These are phyloP conservation scores for Lithophane semibrunnea DNA, from an alignment of 2,888 invertebrate species.

Conservation along the genomic window DNA sequence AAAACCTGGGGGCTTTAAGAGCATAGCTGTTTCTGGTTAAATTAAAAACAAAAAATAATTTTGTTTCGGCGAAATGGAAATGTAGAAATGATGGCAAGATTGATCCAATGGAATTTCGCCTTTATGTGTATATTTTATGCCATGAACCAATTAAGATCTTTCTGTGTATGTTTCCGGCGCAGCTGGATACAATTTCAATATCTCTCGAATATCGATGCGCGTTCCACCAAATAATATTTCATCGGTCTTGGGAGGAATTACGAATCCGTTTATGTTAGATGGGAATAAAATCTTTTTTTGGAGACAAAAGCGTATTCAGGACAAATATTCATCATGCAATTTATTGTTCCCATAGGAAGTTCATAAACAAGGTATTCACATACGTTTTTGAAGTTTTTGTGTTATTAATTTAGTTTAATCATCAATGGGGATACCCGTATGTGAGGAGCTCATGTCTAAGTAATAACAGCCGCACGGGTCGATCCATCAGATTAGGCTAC, in stretches of 20 bases:
- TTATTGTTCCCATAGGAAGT: constrained; percentile 21
- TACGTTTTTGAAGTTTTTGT: neutral
- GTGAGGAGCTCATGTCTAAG: too few species aligned
- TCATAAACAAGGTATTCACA: neutral
- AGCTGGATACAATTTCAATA: constrained; percentile 54
- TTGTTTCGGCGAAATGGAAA: constrained; percentile 8
- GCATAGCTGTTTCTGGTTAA: neutral
- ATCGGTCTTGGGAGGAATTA: constrained; percentile 38
- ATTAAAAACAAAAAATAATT: neutral
- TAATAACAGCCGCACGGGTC: too few species aligned
- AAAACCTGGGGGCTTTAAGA: neutral
- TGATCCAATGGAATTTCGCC: neutral
- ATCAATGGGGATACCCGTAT: neutral
- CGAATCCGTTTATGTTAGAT: constrained; percentile 39
- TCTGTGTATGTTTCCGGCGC: constrained; percentile 26
- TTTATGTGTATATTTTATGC: neutral
- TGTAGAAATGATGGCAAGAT: neutral
- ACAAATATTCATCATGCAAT: constrained; percentile 32
- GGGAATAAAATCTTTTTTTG: constrained; percentile 14
- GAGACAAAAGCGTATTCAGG: constrained; percentile 23
- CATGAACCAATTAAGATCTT: constrained; percentile 43
- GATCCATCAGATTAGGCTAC: too few species aligned
- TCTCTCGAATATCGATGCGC: constrained; percentile 27
- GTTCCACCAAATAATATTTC: constrained; percentile 44
- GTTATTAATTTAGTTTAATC: constrained; percentile 3